Conservation (phyloP, 2,888 invertebrate species). For the Spilosoma lubricipeda region DNA sequence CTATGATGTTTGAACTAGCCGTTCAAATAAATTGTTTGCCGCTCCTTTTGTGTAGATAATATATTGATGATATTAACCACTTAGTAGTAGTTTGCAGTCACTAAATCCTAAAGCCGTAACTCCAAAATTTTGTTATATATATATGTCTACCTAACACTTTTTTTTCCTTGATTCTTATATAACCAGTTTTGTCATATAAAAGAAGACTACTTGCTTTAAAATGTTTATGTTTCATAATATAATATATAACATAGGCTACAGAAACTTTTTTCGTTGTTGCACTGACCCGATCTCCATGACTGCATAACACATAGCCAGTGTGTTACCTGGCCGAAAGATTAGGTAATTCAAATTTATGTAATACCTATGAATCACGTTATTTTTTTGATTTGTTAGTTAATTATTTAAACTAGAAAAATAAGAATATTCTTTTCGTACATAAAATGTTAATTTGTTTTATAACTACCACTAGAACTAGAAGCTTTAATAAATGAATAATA, state of each 20-base stretch:
- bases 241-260: no score
- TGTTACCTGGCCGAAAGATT: no score
- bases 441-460: background rate
- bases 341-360: background rate
- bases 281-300: no score
- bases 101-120: background rate
- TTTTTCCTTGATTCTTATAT: background rate
- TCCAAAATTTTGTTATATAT: background rate
- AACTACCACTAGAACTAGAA: no score
- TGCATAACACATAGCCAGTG: no score
- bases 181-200: background rate
- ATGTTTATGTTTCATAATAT: no score
- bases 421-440: background rate
- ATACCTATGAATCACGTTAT: background rate
- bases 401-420: background rate
- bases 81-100: background rate
- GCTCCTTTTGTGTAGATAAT: background rate
- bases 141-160: background rate
- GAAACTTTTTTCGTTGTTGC: no score
- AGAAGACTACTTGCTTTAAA: no score
- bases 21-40: no score
- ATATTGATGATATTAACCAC: background rate
- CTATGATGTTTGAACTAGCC: no score
- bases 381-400: background rate
- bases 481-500: no score